These are phyloP conservation scores for Brenthis hecate DNA, from an alignment of 2,888 invertebrate species.

Conservation along the genomic window DNA sequence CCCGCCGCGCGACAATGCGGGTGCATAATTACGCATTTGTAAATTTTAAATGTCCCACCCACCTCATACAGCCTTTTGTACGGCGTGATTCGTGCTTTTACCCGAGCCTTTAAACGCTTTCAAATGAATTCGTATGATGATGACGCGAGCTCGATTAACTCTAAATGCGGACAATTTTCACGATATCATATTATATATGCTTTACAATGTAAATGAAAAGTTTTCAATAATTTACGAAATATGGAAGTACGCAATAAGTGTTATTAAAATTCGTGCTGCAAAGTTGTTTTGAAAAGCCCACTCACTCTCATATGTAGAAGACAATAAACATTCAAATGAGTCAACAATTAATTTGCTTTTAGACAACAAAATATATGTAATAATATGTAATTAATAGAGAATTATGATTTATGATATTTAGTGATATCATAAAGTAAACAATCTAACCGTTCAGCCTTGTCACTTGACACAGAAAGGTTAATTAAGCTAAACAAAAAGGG, in stretches of 20 bases:
- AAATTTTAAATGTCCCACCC: conserved; percentile 81
- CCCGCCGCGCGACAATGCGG: conserved; percentile 75
- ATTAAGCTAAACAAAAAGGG: conserved; percentile 82
- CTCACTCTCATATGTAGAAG: not conserved
- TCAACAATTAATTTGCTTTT: not conserved
- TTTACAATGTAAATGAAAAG: conserved; percentile 24
- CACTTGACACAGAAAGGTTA: conserved; percentile 74
- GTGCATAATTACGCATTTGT: conserved; percentile 83
- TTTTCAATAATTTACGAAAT: conserved; percentile 4
- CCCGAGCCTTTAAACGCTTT: conserved; percentile 65
- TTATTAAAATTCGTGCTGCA: not conserved
- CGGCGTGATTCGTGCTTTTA: conserved; percentile 78
- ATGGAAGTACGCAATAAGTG: not conserved
- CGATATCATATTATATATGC: conserved; percentile 44
- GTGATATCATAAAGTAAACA: conserved; percentile 25
- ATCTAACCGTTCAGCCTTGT: conserved; percentile 33
- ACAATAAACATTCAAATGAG: not conserved
- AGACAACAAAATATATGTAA: not conserved
- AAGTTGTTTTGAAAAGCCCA: not conserved
- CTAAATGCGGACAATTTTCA: conserved; percentile 65
- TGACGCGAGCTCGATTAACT: conserved; percentile 67
- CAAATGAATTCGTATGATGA: conserved; percentile 71
- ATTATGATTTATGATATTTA: not conserved
- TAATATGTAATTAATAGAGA: not conserved
- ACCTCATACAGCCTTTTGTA: conserved; percentile 79